Evolutionary conservation across 2,888 invertebrate genomes (phyloP).

Genomic region (Campoletis raptor): DNA sequence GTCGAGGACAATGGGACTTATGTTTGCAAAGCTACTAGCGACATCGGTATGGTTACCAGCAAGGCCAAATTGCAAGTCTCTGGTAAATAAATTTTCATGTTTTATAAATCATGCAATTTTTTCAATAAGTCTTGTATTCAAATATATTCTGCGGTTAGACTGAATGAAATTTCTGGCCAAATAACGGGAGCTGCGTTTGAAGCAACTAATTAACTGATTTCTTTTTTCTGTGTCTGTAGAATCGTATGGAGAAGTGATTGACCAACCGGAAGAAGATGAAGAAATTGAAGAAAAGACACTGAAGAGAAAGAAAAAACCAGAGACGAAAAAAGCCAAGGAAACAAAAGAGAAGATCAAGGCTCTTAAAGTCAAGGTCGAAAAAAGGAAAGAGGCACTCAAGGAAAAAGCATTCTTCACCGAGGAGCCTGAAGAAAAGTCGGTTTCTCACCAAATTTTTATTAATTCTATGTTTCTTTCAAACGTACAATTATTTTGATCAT

Average conservation of each 20-base stretch:
- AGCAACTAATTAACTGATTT: background rate
- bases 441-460: background rate
- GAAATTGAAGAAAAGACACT: slow-evolving; percentile 76
- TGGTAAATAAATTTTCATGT: slow-evolving; percentile 76
- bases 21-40: slow-evolving; percentile 94
- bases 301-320: slow-evolving; percentile 80
- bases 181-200: too few species aligned
- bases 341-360: slow-evolving; percentile 85
- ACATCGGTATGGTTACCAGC: slow-evolving; percentile 92
- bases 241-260: slow-evolving; percentile 85
- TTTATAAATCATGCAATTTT: background rate
- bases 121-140: background rate
- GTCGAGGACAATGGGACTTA: slow-evolving; percentile 91
- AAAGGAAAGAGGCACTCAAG: slow-evolving; percentile 81
- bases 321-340: slow-evolving; percentile 85
- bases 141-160: background rate
- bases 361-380: slow-evolving; percentile 86
- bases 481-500: slow-evolving; percentile 1
- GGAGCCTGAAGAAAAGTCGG: slow-evolving; percentile 82
- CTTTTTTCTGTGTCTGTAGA: slow-evolving; percentile 71
- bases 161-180: background rate
- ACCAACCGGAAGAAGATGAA: slow-evolving; percentile 82
- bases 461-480: background rate
- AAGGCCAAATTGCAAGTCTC: slow-evolving; percentile 91
- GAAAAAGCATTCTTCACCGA: slow-evolving; percentile 76